Percentiles rank a stretch among this genome's conserved stretches.
Evolutionary conservation across 2,113 vertebrate species (phyloP).

Genomic region (Microtus ochrogaster): DNA sequence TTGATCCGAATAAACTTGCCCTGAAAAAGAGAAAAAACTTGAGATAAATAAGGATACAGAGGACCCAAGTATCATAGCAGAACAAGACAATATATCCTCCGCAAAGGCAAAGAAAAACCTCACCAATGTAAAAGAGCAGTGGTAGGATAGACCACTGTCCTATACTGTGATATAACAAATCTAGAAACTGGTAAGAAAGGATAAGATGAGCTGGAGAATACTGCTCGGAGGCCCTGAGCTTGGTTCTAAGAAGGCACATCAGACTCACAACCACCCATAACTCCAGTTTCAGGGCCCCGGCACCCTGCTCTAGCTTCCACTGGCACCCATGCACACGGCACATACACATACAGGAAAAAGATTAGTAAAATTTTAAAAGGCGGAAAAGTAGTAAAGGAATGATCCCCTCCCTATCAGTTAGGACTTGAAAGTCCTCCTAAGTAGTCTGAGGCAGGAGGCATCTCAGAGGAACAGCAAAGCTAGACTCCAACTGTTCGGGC

Average conservation of each 20-base stretch:
- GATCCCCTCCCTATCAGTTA: neutral
- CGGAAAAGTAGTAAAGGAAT: neutral
- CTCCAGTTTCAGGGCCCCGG: neutral
- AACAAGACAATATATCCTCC: neutral
- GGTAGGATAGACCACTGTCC: neutral
- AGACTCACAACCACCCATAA: too few species aligned
- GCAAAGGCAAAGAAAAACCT: neutral
- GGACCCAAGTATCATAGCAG: neutral
- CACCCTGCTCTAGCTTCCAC: neutral
- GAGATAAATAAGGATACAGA: slow-evolving; percentile 15
- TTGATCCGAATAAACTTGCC: slow-evolving; percentile 99
- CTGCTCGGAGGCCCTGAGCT: neutral
- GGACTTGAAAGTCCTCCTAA: neutral
- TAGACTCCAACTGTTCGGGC: neutral
- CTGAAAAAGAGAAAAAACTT: slow-evolving; percentile 84
- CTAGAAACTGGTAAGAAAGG: neutral
- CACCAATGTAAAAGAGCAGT: neutral
- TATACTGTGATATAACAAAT: neutral
- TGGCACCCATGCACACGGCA: neutral
- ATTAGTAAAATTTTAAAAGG: neutral
- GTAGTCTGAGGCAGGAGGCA: neutral
- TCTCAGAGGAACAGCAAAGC: neutral
- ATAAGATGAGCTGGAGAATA: neutral
- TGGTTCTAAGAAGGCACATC: neutral
- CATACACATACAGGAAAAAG: neutral